These are phyloP conservation scores for Hermaeophaga mercurialis DNA, from an alignment of 2,888 invertebrate genomes.

Conservation along the genomic window DNA sequence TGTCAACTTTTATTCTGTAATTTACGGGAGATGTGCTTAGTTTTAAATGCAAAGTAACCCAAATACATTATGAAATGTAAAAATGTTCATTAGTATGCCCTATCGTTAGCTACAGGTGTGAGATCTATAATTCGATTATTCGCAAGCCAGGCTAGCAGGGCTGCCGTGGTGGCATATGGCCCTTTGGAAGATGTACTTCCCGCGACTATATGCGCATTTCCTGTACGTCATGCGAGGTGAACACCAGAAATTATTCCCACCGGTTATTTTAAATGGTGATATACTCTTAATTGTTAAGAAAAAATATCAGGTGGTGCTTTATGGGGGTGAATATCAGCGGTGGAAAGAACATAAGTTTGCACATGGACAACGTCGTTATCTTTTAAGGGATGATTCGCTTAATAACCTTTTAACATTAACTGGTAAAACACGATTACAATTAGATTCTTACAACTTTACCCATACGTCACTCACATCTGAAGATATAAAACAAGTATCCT, in stretches of 20 bases:
- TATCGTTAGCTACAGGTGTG: constrained; percentile 27
- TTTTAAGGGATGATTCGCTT: too few species aligned
- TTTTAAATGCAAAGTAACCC: too few species aligned
- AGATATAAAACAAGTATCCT: too few species aligned
- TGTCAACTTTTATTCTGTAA: too few species aligned
- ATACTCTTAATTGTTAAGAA: constrained; percentile 51
- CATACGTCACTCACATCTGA: too few species aligned
- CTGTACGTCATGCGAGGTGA: constrained; percentile 55
- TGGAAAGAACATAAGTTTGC: constrained; percentile 8
- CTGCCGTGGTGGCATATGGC: constrained; percentile 50
- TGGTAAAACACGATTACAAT: too few species aligned
- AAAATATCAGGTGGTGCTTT: constrained; percentile 44
- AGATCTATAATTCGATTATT: constrained; percentile 27
- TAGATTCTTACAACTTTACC: too few species aligned
- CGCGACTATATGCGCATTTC: constrained; percentile 52
- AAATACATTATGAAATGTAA: too few species aligned
- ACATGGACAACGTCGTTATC: constrained; percentile 21
- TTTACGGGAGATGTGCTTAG: too few species aligned
- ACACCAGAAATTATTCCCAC: constrained; percentile 47
- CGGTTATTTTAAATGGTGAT: constrained; percentile 35
- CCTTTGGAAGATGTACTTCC: constrained; percentile 45
- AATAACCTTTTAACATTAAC: too few species aligned
- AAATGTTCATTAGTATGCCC: too few species aligned
- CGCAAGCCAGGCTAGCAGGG: constrained; percentile 16
- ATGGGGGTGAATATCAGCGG: constrained; percentile 31